A percentile compares a stretch with the other conserved stretches of the same genome.
Conservation (phyloP, 2,888 invertebrate genomes). For the Gymnocheta viridis region DNA sequence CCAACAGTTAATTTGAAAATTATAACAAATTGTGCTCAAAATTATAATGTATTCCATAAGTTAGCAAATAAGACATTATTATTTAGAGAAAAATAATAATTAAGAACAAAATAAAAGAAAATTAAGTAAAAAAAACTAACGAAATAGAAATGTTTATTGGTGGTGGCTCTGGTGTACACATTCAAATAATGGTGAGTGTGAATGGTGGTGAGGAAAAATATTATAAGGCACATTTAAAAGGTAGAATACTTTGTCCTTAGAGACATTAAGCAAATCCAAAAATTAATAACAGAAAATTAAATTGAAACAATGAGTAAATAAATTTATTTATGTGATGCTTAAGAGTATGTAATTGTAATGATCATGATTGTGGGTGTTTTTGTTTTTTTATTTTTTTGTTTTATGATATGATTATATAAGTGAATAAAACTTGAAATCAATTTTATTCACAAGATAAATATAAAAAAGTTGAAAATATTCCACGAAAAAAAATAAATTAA, state of each 20-base stretch:
- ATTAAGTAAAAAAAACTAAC: conserved; percentile 44
- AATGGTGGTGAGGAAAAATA: conserved; percentile 40
- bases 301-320: conserved; percentile 7
- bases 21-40: conserved; percentile 56
- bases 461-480: neutral
- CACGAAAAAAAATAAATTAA: neutral
- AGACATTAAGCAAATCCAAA: conserved; percentile 19
- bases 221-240: conserved; percentile 41
- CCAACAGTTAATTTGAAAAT: conserved; percentile 40
- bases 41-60: conserved; percentile 46
- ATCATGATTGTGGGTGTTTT: neutral
- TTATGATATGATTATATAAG: conserved; percentile 5
- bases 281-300: conserved; percentile 38
- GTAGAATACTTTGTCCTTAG: conserved; percentile 7
- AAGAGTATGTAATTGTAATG: conserved; percentile 14
- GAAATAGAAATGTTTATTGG: conserved; percentile 31
- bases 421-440: conserved; percentile 14
- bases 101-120: conserved; percentile 33
- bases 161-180: conserved; percentile 60
- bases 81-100: conserved; percentile 46
- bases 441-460: conserved; percentile 18
- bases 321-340: conserved; percentile 4
- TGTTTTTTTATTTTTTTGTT: neutral
- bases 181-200: conserved; percentile 58
- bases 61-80: conserved; percentile 55